Evolutionary conservation across 2,797 vertebrate species (phyloP), one percentile per base, ranked within the genome.

Genomic region (Coendou prehensilis): DNA sequence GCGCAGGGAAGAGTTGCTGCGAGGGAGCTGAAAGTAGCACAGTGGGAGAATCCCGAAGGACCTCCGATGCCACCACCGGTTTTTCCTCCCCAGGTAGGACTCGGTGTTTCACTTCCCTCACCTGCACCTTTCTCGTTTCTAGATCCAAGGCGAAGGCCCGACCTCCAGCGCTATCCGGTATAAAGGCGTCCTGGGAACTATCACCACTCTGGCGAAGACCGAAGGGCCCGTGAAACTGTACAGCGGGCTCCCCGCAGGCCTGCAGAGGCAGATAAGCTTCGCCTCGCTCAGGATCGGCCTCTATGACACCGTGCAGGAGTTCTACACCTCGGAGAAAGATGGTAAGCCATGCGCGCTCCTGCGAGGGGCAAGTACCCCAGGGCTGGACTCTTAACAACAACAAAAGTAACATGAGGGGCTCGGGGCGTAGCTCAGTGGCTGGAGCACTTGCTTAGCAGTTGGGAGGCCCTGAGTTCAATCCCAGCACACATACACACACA

Each of bases 271-370:
- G 75, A 57, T 99, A 98, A 99, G 99, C 98, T 99, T 99, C 1
- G 99, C 99, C 33, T 99, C 99, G 2, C 98, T 99, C 92, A 97
- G 99, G 83, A 99, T 99, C 0, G 99, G 99, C 83, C 98, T 99
- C 93, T 99, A 99, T 1, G 99, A 99, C 98, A 99, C 98, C 0
- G 99, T 99, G 57, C 99, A 98, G 97, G 98, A 98, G 54, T 99
- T 99, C 97, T 99, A 99, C 99, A 98, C 98, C 0, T 97, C 98
- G 2, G 99, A 99, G n/a, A 98, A 97, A 97, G 99, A 99, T 59
- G 98, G 99, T 99, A 97, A 98, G 97, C 63, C 0, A 9, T 0
- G 6, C 20, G 37, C 2, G 1, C 23, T 57, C 26, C 37, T 1
- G 26, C 15, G 41, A 26, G 20, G 73, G 13, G 3, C 18, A 15